These are phyloP conservation scores for Chlorodrepanis virens DNA, from an alignment of 2,113 vertebrate species.

Conservation along the genomic window DNA sequence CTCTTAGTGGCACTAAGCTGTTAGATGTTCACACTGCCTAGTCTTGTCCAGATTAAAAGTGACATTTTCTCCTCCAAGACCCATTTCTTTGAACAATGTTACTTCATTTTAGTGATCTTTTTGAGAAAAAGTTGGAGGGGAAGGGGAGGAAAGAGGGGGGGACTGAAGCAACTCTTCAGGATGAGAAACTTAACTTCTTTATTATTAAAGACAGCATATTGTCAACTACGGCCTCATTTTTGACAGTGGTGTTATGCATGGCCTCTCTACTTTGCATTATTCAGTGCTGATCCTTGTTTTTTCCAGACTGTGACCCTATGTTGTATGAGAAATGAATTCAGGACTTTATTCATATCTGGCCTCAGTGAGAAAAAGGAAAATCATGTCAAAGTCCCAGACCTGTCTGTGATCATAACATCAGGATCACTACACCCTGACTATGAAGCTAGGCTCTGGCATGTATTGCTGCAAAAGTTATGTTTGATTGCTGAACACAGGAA, in stretches of 20 bases:
- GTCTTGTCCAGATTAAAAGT: not conserved
- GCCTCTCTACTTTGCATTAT: not conserved
- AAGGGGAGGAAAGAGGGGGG: fast-evolving
- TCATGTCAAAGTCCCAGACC: not conserved
- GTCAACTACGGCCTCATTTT: not conserved
- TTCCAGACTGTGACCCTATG: not conserved
- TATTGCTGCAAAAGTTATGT: not conserved
- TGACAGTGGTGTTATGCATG: not conserved
- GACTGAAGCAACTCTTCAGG: not conserved
- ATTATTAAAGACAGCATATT: not conserved
- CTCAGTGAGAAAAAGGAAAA: not conserved
- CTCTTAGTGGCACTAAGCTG: not conserved
- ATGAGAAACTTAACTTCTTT: not conserved
- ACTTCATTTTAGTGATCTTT: not conserved
- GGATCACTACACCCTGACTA: not conserved
- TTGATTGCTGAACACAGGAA: not conserved
- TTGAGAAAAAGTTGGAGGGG: not conserved
- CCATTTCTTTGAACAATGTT: not conserved
- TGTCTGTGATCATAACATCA: not conserved
- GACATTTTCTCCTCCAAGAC: not conserved
- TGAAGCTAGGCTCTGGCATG: not conserved
- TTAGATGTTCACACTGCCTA: not conserved
- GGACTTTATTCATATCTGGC: not conserved
- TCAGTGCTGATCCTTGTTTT: not conserved
- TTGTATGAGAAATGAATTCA: not conserved